Evolutionary conservation across 2,888 invertebrate genomes (phyloP), one percentile per base, ranked within the genome.

Genomic region (Habrosyne pyritoides): DNA sequence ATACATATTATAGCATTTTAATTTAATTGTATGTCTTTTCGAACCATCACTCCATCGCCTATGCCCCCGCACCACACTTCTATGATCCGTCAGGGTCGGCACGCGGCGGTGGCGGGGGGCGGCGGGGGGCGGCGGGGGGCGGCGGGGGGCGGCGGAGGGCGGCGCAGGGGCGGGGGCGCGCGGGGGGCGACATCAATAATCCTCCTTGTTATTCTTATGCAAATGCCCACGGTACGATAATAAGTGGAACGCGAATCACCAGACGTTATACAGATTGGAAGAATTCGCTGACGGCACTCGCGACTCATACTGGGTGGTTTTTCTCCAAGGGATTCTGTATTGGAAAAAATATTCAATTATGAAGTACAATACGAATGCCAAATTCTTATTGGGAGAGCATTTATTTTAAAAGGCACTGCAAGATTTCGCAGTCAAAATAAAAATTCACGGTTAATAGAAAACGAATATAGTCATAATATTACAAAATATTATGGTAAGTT

Each of bases 151-250:
- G 53, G 57, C 64, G 64, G 65, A 68, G 55, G 66, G 66, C 63
- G 60, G 57, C 60, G 60, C 58, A 61, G 53, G 62, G n/a, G n/a
- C n/a, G 54, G 61, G 63, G 59, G 57, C 54, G 53, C 66, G 57
- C 60, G 56, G 67, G 73, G 82, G 74, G 69, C 66, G 85, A 87
- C 89, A 89, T 91, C 91, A 91, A 90, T 90, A 90, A 91, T 89
- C 90, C 90, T 89, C 90, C 89, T 87, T 91, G 90, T 91, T 91
- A 91, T 91, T 91, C 85, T 91, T 91, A 91, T 91, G 91, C 91
- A 89, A 91, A 91, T 91, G 89, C 83, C 83, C 87, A 82, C 88
- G 84, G 86, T 86, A 88, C 87, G 86, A 86, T 90, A 90, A 91
- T 90, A 90, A 90, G 90, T 90, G 85, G 88, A 87, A 86, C 89